Conservation (phyloP, 2,888 invertebrate species). For the Cybosia mesomella region DNA sequence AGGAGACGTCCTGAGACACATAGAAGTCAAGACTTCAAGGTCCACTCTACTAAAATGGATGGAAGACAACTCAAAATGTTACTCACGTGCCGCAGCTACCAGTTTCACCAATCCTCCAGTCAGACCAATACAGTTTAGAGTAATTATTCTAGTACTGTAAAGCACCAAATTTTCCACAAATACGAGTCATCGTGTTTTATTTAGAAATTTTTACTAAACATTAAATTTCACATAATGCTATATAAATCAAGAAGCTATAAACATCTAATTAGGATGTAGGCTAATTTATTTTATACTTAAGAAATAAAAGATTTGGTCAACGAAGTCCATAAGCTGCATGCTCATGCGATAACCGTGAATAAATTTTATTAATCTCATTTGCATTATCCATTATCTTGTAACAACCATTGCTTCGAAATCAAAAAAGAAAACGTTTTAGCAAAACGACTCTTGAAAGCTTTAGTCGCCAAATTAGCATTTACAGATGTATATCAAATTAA, state of each 20-base stretch:
- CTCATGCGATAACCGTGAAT: constrained; percentile 36
- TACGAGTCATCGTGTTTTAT: background rate
- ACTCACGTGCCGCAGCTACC: too few relatives aligned
- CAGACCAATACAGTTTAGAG: background rate
- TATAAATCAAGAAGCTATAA: constrained; percentile 56
- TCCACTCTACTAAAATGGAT: background rate
- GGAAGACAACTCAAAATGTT: too few relatives aligned
- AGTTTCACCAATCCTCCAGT: too few relatives aligned
- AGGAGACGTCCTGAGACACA: too few relatives aligned
- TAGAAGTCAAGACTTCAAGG: background rate
- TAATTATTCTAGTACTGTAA: background rate
- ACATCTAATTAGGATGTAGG: constrained; percentile 53
- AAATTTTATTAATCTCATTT: constrained; percentile 48
- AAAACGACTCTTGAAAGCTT: constrained; percentile 25
- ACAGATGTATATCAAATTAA: constrained; percentile 40
- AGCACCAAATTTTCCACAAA: background rate
- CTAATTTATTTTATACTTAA: constrained; percentile 43
- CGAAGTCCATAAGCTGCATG: constrained; percentile 32
- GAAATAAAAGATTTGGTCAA: constrained; percentile 43
- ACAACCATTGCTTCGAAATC: constrained; percentile 36
- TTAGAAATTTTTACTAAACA: constrained; percentile 48
- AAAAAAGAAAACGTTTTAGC: constrained; percentile 34
- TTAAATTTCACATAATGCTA: constrained; percentile 52
- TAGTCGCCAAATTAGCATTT: constrained; percentile 37
- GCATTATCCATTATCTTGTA: constrained; percentile 41